Conservation (phyloP, 2,888 invertebrate species). For the Lochmaea capreae region DNA sequence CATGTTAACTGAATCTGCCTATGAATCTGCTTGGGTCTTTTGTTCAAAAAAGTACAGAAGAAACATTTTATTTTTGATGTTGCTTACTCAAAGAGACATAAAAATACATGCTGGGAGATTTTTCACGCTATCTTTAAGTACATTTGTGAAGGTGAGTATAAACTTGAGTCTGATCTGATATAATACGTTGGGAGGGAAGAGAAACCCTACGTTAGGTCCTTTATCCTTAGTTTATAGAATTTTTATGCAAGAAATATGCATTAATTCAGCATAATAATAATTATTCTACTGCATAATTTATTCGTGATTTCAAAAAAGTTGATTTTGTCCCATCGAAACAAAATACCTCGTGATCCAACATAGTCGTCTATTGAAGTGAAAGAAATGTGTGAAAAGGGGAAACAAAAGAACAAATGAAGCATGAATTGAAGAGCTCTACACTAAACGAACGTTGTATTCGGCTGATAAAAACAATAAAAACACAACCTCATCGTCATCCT, state of each 20-base stretch:
- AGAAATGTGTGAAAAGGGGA: neutral
- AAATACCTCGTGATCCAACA: neutral
- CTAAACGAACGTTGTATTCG: slow-evolving; percentile 2
- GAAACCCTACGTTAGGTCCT: no score
- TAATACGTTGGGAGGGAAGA: no score
- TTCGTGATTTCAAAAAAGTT: neutral
- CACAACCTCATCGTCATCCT: neutral
- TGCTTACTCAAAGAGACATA: slow-evolving; percentile 66
- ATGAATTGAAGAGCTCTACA: slow-evolving; percentile 6
- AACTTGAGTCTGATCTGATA: no score
- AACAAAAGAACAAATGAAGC: slow-evolving; percentile 16
- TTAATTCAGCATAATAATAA: neutral
- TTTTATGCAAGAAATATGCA: no score
- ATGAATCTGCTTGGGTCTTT: slow-evolving; percentile 63
- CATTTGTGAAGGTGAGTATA: slow-evolving; percentile 66
- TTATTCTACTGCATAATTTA: neutral
- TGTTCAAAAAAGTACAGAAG: slow-evolving; percentile 62
- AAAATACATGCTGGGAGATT: slow-evolving; percentile 67
- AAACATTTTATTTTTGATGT: slow-evolving; percentile 66
- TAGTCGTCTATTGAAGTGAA: neutral
- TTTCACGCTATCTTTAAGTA: slow-evolving; percentile 68
- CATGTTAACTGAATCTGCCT: slow-evolving; percentile 64
- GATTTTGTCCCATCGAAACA: neutral
- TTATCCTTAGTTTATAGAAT: no score
- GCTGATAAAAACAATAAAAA: slow-evolving; percentile 13